Conservation (phyloP, 2,888 invertebrate genomes). For the Noctua comes region DNA sequence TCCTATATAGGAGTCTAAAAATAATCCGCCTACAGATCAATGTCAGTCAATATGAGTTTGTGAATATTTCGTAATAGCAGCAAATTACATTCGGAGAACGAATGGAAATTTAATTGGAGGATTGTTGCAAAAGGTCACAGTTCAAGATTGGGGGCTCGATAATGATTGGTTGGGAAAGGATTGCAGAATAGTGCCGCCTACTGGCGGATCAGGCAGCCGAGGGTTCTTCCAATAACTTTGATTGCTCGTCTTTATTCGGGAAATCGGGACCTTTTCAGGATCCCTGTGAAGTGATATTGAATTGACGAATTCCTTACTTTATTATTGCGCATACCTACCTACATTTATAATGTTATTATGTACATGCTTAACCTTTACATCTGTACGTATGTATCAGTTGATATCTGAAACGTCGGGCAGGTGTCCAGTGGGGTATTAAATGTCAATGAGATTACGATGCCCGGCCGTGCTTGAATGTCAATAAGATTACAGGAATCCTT, state of each 20-base stretch:
- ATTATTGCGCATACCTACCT: constrained; percentile 39
- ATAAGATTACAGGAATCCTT: constrained; percentile 44
- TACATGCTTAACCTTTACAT: constrained; percentile 15
- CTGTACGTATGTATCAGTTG: constrained; percentile 12
- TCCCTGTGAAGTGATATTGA: constrained; percentile 69
- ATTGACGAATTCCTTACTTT: constrained; percentile 62
- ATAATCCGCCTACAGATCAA: constrained; percentile 50
- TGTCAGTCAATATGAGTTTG: constrained; percentile 39
- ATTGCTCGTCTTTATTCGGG: constrained; percentile 74
- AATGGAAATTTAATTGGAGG: constrained; percentile 73
- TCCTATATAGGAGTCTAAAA: constrained; percentile 58
- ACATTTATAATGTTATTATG: constrained; percentile 10
- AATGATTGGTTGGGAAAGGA: constrained; percentile 71
- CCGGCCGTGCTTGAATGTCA: constrained; percentile 45
- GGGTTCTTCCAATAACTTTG: constrained; percentile 72
- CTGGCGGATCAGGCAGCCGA: constrained; percentile 52
- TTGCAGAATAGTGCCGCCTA: constrained; percentile 68
- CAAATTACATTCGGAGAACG: constrained; percentile 65
- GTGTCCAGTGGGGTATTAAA: constrained; percentile 41
- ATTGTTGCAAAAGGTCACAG: constrained; percentile 81
- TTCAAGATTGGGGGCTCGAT: constrained; percentile 83
- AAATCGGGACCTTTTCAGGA: constrained; percentile 68
- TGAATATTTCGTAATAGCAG: constrained; percentile 57
- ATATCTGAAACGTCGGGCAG: constrained; percentile 32
- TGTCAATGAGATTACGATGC: constrained; percentile 50